These are phyloP conservation scores for Drosophila barbarae DNA, from an alignment of 2,888 invertebrate species.

Conservation along the genomic window DNA sequence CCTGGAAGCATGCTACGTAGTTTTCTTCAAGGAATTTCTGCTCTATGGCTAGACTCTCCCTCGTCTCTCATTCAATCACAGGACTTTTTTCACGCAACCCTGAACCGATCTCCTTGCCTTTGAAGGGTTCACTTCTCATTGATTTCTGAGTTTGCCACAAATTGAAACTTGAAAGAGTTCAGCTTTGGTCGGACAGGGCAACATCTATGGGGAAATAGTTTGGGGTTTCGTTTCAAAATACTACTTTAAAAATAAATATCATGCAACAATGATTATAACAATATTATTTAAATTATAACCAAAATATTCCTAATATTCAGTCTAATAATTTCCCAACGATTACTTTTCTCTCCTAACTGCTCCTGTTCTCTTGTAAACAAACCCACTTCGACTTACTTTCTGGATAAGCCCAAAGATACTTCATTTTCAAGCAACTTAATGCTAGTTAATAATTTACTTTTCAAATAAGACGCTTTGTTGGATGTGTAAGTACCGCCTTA, in stretches of 20 bases:
- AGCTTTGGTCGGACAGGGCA: neutral
- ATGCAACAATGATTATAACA: no score
- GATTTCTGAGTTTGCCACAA: conserved; percentile 1
- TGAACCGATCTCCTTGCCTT: neutral
- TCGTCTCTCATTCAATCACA: neutral
- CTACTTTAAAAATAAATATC: no score
- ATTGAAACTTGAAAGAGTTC: neutral
- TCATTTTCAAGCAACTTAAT: neutral
- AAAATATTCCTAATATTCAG: neutral
- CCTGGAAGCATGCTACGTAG: conserved; percentile 59
- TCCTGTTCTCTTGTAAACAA: neutral
- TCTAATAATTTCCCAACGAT: neutral
- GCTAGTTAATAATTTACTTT: neutral
- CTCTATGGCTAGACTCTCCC: conserved; percentile 4
- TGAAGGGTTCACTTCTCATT: neutral
- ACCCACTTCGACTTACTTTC: neutral
- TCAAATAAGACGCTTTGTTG: neutral
- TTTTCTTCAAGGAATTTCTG: conserved; percentile 6
- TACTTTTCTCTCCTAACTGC: neutral
- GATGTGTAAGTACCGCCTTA: conserved; percentile 7
- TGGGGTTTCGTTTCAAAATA: neutral
- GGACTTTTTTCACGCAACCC: neutral
- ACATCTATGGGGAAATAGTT: neutral
- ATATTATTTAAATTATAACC: no score
- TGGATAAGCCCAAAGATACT: neutral